Evolutionary conservation across 1,140 invertebrate species (phyloP).

Genomic region (Bathynomus jamesi): DNA sequence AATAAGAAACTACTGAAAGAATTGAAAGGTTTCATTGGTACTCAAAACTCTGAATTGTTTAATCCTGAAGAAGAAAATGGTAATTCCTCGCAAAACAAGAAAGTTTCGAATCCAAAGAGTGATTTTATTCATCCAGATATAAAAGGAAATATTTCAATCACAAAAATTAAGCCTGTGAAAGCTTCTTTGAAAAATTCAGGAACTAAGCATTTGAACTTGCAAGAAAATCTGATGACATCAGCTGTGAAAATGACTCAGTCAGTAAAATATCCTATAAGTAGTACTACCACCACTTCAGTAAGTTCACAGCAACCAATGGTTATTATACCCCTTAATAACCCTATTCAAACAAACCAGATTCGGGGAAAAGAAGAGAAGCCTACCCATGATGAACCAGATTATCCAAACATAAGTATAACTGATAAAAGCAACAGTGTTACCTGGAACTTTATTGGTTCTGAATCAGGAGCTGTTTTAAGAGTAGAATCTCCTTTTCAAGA

Average conservation of each 20-base stretch:
- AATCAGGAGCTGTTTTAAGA: not conserved
- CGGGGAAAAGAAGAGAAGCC: not conserved
- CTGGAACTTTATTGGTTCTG: not conserved
- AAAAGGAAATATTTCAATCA: not conserved
- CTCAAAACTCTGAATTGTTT: not conserved
- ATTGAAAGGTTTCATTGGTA: not conserved
- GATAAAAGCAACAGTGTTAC: not conserved
- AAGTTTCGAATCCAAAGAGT: not conserved
- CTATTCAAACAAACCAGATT: not conserved
- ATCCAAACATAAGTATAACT: not conserved
- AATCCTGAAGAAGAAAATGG: not conserved
- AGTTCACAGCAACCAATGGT: not conserved
- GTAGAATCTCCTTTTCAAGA: not conserved
- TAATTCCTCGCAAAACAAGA: not conserved
- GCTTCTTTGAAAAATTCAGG: too few species aligned
- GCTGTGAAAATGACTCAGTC: too few species aligned
- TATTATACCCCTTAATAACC: not conserved
- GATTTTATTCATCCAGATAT: not conserved
- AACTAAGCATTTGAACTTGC: too few species aligned
- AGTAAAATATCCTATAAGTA: too few species aligned
- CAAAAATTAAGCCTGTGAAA: not conserved
- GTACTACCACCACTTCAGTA: too few species aligned
- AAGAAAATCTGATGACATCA: too few species aligned
- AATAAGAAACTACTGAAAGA: not conserved
- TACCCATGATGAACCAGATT: not conserved